A percentile compares a stretch with the other conserved stretches of the same genome.
phyloP scores from a whole-genome alignment of 1,140 invertebrate species.

The Lucilia sericata region DNA sequence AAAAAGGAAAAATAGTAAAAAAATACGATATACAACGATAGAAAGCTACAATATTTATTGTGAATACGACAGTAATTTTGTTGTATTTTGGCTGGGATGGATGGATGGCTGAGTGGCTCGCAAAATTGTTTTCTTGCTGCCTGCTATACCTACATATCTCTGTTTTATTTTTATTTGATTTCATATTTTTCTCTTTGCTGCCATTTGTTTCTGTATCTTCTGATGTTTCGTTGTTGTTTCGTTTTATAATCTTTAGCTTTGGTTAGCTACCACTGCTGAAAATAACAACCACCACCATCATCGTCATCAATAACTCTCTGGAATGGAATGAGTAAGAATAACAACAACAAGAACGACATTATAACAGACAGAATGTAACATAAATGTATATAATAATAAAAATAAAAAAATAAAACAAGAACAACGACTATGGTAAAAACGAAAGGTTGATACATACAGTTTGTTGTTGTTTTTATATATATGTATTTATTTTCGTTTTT shows the following conservation, averaged over 20 bases:
- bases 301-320: conserved; percentile 24
- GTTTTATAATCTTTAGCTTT: conserved; percentile 22
- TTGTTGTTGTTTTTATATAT: background rate
- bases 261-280: background rate
- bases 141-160: background rate
- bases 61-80: no score
- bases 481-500: conserved; percentile 48
- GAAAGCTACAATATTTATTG: no score
- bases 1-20: no score
- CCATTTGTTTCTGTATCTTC: conserved; percentile 42
- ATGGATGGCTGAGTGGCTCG: background rate
- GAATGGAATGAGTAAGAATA: conserved; percentile 23
- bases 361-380: conserved; percentile 35
- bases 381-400: conserved; percentile 32
- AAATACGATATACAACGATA: no score
- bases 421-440: background rate
- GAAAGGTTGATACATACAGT: conserved; percentile 13
- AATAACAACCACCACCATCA: background rate
- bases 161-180: conserved; percentile 1
- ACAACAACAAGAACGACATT: background rate
- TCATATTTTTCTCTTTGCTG: conserved; percentile 11
- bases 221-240: conserved; percentile 7
- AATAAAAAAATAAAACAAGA: conserved; percentile 21
- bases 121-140: background rate
- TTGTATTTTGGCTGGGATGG: background rate